Evolutionary conservation across 2,113 vertebrate genomes (phyloP), one percentile per base, ranked within the genome.

Genomic region (Calidris pugnax): DNA sequence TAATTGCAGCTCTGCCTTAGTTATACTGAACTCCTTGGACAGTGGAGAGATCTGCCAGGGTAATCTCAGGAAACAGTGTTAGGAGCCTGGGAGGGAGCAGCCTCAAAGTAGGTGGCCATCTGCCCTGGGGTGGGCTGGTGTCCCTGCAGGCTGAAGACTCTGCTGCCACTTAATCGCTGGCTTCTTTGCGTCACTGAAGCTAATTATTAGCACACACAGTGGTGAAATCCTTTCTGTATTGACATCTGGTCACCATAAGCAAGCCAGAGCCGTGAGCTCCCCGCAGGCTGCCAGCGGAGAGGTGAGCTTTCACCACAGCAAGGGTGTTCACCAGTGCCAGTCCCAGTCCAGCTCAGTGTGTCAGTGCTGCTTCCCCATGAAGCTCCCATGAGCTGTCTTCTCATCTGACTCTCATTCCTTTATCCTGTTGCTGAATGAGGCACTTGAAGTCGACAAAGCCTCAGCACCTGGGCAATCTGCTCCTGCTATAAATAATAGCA

Each of bases 211-310:
- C 66, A 66, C 84, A 12, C 27, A 15, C 15, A 28, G 50, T 4
- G 37, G 15, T 27, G 37, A 81, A 74, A 93, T 67, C 47, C 26
- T 67, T 78, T 56, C 74, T 87, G 50, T 39, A 28, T 12, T n/a
- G 68, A 59, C 43, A 45, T 43, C 39, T 39, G 69, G 74, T 56
- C 64, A 71, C 64, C 7, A 2, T 26, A 77, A 91, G 64, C 50
- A 51, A 28, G 41, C 68, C 35, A 66, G 82, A 87, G 45, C 37
- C 12, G 21, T 55, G 48, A 87, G 53, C 80, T 73, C 57, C 27
- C n/a, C 8, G 30, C 0, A 1, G 0, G 1, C 37, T 71, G 76
- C 51, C 3, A 5, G 20, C 3, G 1, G 41, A 3, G 2, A 2
- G 3, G 9, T 37, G 57, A 57, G 56, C 57, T 53, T 41, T 41